A percentile compares a stretch with the other conserved stretches of the same genome.
Conservation (phyloP, 2,888 invertebrate species). For the Creontiades dilutus region DNA sequence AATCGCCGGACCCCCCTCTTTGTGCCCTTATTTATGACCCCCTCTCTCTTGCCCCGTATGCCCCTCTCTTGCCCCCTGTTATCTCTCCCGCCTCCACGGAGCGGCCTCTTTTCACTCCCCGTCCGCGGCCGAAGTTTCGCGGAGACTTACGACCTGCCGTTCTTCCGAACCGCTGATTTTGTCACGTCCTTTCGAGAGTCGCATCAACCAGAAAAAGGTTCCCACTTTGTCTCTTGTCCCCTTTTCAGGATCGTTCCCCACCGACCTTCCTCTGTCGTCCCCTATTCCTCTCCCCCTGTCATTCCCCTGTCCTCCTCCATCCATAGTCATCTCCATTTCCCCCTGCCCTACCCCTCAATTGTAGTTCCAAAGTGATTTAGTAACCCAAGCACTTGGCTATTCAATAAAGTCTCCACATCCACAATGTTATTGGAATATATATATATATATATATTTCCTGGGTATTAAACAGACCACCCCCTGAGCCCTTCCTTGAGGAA, state of each 20-base stretch:
- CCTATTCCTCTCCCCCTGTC: background rate
- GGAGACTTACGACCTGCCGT: slow-evolving; percentile 25
- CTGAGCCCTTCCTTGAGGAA: too few relatives aligned
- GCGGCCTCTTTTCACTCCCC: too few relatives aligned
- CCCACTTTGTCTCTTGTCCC: slow-evolving; percentile 40
- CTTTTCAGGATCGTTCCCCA: too few relatives aligned
- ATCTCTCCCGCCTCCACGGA: too few relatives aligned
- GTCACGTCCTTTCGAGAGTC: slow-evolving; percentile 47
- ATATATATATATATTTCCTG: background rate
- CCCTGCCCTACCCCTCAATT: background rate
- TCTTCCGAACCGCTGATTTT: slow-evolving; percentile 59
- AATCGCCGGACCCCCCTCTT: background rate
- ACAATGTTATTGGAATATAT: slow-evolving; percentile 10
- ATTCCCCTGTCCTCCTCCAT: background rate
- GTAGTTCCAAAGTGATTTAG: slow-evolving; percentile 11
- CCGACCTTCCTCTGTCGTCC: background rate
- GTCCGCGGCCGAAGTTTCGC: too few relatives aligned
- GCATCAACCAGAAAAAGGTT: slow-evolving; percentile 50
- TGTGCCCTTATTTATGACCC: background rate
- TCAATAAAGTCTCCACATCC: slow-evolving; percentile 7
- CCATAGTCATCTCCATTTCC: background rate
- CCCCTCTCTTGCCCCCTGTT: too few relatives aligned
- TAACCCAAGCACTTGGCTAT: background rate
- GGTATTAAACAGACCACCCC: too few relatives aligned
- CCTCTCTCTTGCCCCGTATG: background rate